Evolutionary conservation across 2,113 vertebrate genomes (phyloP).

Genomic region (Neotoma lepida): DNA sequence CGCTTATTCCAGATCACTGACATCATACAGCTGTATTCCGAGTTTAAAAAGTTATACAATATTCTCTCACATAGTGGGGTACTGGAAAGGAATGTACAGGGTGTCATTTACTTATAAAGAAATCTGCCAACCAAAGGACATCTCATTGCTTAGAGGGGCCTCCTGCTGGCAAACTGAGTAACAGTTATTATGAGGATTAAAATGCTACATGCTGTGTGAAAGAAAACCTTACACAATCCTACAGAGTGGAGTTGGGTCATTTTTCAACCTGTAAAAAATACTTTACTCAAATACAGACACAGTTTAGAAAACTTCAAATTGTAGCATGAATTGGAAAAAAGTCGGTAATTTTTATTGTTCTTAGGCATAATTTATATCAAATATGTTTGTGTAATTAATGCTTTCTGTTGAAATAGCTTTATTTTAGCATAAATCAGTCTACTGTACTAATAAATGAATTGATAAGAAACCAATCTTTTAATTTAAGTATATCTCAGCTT

Average conservation of each 20-base stretch:
- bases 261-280: slow-evolving; percentile 24
- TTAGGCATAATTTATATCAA: slow-evolving; percentile 33
- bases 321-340: not conserved
- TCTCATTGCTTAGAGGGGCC: slow-evolving; percentile 78
- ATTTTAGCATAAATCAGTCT: slow-evolving; percentile 73
- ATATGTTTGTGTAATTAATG: slow-evolving; percentile 70
- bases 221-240: not conserved
- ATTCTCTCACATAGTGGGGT: slow-evolving; percentile 60
- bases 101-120: slow-evolving; percentile 78
- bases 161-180: slow-evolving; percentile 77
- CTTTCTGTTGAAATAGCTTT: slow-evolving; percentile 75
- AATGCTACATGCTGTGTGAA: not conserved
- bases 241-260: slow-evolving; percentile 42
- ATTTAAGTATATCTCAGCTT: slow-evolving; percentile 55
- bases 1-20: slow-evolving; percentile 93
- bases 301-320: slow-evolving; percentile 50
- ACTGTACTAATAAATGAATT: slow-evolving; percentile 77
- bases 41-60: slow-evolving; percentile 80
- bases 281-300: not conserved
- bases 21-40: slow-evolving; percentile 85
- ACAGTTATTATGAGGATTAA: slow-evolving; percentile 78
- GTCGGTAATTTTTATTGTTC: slow-evolving; percentile 43
- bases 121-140: slow-evolving; percentile 74
- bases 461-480: slow-evolving; percentile 81
- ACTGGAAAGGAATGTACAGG: slow-evolving; percentile 67